Evolutionary conservation across 2,888 invertebrate genomes (phyloP).

Genomic region (Beris chalybata): DNA sequence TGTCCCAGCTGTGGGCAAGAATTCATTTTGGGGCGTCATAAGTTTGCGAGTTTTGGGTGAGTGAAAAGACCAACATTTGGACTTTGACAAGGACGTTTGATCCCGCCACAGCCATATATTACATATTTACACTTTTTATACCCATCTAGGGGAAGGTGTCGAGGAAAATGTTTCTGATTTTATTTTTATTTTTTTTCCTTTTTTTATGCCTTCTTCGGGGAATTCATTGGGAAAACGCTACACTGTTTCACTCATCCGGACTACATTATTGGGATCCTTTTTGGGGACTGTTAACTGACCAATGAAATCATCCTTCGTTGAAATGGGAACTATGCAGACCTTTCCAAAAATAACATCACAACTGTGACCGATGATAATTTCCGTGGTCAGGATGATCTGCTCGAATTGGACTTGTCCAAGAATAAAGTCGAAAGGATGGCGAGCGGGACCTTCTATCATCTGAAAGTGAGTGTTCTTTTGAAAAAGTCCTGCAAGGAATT

Average conservation of each 20-base stretch:
- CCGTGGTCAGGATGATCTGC: constrained; percentile 72
- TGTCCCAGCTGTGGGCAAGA: constrained; percentile 74
- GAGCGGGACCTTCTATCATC: constrained; percentile 74
- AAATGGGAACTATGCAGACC: constrained; percentile 58
- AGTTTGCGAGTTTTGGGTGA: constrained; percentile 59
- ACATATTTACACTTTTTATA: constrained; percentile 2
- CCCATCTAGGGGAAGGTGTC: constrained; percentile 11
- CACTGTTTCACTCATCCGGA: no score
- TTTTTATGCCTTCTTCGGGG: no score
- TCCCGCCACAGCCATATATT: background rate
- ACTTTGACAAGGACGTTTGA: background rate
- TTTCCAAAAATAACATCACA: constrained; percentile 74
- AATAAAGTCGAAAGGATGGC: constrained; percentile 75
- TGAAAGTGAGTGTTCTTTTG: constrained; percentile 54
- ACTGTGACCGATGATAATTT: constrained; percentile 73
- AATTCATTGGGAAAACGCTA: no score
- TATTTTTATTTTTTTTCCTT: background rate
- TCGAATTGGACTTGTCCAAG: constrained; percentile 71
- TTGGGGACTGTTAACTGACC: no score
- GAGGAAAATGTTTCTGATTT: constrained; percentile 38
- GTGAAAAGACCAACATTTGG: constrained; percentile 36
- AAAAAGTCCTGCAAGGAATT: no score
- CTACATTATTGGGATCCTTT: no score
- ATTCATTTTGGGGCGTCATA: constrained; percentile 79
- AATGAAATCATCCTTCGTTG: no score